Evolutionary conservation across 1,140 invertebrate species (phyloP), one percentile per base, ranked within the genome.

Genomic region (Lethrus apterus): DNA sequence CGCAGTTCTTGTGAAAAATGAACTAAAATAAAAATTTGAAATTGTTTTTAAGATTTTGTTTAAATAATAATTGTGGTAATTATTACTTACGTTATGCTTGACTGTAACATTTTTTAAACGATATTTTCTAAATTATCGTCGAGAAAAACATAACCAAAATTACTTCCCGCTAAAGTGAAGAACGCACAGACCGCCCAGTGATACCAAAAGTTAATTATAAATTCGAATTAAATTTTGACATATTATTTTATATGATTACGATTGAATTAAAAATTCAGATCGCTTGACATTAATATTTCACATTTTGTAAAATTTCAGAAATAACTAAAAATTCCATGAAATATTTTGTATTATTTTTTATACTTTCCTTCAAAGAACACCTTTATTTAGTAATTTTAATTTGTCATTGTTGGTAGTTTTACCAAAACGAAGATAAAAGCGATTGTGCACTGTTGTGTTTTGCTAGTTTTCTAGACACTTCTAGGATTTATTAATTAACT

Each of bases 401-500:
- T n/a, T 26, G 23, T 26, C 5, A 26, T 5, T 26, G 5, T 26
- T 5, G 23, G n/a, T 26, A n/a, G 23, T 26, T 26, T 26, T 26
- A 7, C 23, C 5, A n/a, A n/a, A n/a, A n/a, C 40, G 40, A 42
- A 29, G 24, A 38, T 38, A 26, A 42, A 42, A 17, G 19, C 40
- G 23, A 42, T 42, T 42, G 24, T 42, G 29, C 24, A 42, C 40
- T 42, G 40, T 42, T 42, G 40, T 42, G 40, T 42, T 42, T 42
- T 42, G 40, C 40, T 42, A 42, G 40, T 42, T 42, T 42, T 42
- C 40, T 42, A 29, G 40, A 42, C 40, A 42, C 17, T 42, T 42
- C 40, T 24, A 29, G 23, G 15, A 26, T 42, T 42, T 26, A 26
- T 42, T 42, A 42, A 42, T 42, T 42, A 42, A 42, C 24, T 42